phyloP scores from a whole-genome alignment of 1,140 invertebrate genomes.

The Drosophila murphyi region DNA sequence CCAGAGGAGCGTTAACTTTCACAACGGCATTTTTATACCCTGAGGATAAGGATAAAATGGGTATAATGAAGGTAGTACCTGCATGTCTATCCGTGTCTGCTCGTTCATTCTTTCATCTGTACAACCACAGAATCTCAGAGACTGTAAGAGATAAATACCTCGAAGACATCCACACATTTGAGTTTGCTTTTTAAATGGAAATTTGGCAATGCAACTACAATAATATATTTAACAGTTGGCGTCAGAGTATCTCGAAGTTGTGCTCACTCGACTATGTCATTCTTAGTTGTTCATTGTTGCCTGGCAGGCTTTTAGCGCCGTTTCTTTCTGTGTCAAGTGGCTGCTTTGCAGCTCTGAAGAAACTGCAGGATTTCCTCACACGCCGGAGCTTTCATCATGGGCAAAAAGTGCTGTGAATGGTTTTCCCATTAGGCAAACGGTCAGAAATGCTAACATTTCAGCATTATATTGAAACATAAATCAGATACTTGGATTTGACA shows the following conservation, averaged over 20 bases:
- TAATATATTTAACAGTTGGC: too few species aligned
- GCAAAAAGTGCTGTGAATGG: conserved; percentile 37
- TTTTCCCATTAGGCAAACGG: conserved; percentile 34
- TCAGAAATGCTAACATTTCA: not conserved
- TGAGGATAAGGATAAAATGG: too few species aligned
- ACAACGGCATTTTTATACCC: too few species aligned
- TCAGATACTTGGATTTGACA: not conserved
- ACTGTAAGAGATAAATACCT: too few species aligned
- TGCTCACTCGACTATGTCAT: not conserved
- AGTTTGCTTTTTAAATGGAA: too few species aligned
- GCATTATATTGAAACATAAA: not conserved
- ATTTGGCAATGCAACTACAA: too few species aligned
- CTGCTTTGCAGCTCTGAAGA: not conserved
- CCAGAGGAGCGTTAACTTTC: too few species aligned
- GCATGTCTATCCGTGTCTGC: too few species aligned
- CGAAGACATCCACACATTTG: too few species aligned
- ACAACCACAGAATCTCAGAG: too few species aligned
- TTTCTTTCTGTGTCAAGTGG: conserved; percentile 46
- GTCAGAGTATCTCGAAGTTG: too few species aligned
- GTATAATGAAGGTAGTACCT: too few species aligned
- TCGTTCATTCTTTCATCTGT: not conserved
- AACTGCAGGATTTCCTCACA: conserved; percentile 42
- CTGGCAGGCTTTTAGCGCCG: conserved; percentile 38
- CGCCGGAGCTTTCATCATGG: conserved; percentile 26
- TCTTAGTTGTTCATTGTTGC: not conserved